Conservation (phyloP, 1,140 invertebrate species). For the Meloidogyne chitwoodi region DNA sequence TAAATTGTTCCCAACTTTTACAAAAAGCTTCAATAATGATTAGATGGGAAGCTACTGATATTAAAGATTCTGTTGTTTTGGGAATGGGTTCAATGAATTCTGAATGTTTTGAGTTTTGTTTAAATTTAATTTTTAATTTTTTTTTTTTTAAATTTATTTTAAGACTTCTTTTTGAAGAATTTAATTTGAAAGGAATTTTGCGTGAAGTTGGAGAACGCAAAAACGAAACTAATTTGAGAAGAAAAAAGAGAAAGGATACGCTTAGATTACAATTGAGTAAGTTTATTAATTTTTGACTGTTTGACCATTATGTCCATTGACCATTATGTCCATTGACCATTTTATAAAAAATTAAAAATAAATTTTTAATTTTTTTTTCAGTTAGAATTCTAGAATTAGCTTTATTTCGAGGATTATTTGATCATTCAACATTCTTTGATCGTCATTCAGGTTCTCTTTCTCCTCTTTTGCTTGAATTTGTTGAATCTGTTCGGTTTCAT, state of each 20-base stretch:
- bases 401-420: conserved; percentile 51
- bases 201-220: conserved; percentile 94
- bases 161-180: conserved; percentile 91
- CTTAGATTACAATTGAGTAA: conserved; percentile 73
- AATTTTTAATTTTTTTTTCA: background rate
- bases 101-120: conserved; percentile 76
- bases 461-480: conserved; percentile 83
- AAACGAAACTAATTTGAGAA: conserved; percentile 85
- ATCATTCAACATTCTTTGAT: conserved; percentile 78
- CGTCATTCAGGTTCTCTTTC: conserved; percentile 76
- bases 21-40: conserved; percentile 39
- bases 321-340: too few species aligned
- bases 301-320: too few species aligned
- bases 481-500: conserved; percentile 85
- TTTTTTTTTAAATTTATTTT: background rate
- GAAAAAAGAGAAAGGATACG: conserved; percentile 78
- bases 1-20: conserved; percentile 39
- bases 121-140: too few species aligned
- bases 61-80: conserved; percentile 83
- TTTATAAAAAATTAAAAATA: too few species aligned
- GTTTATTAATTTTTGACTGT: background rate
- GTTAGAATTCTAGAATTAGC: conserved; percentile 64
- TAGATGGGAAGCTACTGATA: conserved; percentile 79
- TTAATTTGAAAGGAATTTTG: conserved; percentile 73
- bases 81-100: conserved; percentile 88